Evolutionary conservation across 2,888 invertebrate genomes (phyloP).

Genomic region (Drosophila nr. medialis): DNA sequence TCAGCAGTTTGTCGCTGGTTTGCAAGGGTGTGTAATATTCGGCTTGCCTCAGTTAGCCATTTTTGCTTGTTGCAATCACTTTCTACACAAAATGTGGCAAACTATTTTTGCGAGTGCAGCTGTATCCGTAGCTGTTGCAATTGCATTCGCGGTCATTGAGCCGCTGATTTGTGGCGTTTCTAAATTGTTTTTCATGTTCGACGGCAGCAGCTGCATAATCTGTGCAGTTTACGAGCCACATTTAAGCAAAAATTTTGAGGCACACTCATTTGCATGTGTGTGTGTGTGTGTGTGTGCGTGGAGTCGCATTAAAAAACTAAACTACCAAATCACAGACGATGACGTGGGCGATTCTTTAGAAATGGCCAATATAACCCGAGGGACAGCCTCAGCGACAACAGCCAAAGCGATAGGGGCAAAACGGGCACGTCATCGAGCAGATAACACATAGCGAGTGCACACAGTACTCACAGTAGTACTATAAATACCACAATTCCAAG

Average conservation of each 20-base stretch:
- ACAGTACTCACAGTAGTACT: conserved; percentile 32
- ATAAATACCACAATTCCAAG: conserved; percentile 72
- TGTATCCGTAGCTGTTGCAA: conserved; percentile 34
- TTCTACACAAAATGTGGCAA: background rate
- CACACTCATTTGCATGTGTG: background rate
- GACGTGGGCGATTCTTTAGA: conserved; percentile 36
- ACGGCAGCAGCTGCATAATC: conserved; percentile 74
- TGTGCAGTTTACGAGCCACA: conserved; percentile 67
- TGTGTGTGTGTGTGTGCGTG: conserved; percentile 4
- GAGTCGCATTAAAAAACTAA: conserved; percentile 2
- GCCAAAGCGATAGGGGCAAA: conserved; percentile 26
- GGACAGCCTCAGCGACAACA: background rate
- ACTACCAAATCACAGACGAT: conserved; percentile 3
- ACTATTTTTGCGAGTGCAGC: conserved; percentile 4
- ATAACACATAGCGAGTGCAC: conserved; percentile 44
- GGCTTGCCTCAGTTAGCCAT: background rate
- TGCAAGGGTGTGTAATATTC: background rate
- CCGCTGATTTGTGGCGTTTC: conserved; percentile 77
- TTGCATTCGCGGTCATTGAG: conserved; percentile 76
- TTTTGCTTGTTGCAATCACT: background rate
- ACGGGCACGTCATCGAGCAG: conserved; percentile 30
- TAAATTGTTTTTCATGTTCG: conserved; percentile 79
- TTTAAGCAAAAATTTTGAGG: conserved; percentile 37
- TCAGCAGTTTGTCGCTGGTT: fast-evolving
- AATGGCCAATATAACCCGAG: background rate